A percentile compares a stretch with the other conserved stretches of the same genome.
Conservation (phyloP, 1,140 invertebrate genomes). For the Melanaphis sacchari region DNA sequence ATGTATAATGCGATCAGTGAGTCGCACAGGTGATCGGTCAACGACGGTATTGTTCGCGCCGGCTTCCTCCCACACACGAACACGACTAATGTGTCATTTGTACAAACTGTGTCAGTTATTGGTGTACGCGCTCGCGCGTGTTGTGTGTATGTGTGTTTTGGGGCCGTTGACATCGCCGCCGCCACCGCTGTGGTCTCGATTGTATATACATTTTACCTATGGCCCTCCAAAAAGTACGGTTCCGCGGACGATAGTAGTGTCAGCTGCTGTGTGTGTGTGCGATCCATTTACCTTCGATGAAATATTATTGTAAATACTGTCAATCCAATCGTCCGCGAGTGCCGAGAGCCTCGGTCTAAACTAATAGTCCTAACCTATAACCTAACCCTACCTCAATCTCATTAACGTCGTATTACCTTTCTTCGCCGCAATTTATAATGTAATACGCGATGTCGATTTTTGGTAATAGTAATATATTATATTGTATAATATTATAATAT, state of each 20-base stretch:
- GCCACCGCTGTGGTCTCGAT: neutral
- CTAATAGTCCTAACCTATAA: slow-evolving; percentile 1
- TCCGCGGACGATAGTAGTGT: neutral
- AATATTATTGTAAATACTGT: neutral
- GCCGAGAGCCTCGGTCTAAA: no score
- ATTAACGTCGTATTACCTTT: neutral
- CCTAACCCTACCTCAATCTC: neutral
- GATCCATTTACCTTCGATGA: neutral
- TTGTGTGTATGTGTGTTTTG: no score
- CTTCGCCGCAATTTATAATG: neutral
- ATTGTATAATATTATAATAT: no score
- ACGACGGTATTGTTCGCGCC: slow-evolving; percentile 18
- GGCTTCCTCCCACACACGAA: neutral
- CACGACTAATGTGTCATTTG: neutral
- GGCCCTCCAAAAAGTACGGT: neutral
- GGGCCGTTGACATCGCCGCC: neutral
- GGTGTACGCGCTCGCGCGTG: neutral
- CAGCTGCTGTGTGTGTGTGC: neutral
- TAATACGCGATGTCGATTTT: neutral
- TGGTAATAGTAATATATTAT: no score
- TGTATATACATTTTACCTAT: neutral
- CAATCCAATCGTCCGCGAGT: neutral
- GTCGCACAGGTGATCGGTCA: neutral
- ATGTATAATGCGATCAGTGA: neutral
- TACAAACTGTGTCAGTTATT: neutral